Evolutionary conservation across 2,113 vertebrate species (phyloP).

Genomic region (Coregonus clupeaformis): DNA sequence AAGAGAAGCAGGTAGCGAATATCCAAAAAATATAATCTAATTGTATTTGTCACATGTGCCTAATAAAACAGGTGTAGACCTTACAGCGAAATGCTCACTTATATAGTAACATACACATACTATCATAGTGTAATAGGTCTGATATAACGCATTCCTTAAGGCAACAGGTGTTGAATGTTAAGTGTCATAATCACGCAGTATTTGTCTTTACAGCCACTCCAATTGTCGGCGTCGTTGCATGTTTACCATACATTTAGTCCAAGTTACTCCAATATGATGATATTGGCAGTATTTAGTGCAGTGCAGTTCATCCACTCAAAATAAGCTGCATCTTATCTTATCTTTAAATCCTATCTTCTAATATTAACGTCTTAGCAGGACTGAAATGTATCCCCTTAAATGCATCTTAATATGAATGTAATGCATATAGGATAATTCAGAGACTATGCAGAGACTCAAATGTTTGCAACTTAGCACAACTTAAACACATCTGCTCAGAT

Average conservation of each 20-base stretch:
- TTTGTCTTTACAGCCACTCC: neutral
- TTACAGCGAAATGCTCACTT: too few species aligned
- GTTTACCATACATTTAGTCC: neutral
- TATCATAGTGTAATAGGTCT: too few species aligned
- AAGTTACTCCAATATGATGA: neutral
- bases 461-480: conserved; percentile 3
- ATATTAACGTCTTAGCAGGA: neutral
- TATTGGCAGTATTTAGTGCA: neutral
- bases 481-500: conserved; percentile 13
- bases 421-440: conserved; percentile 13
- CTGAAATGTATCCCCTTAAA: conserved; percentile 34
- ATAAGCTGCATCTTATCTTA: conserved; percentile 17
- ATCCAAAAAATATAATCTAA: too few species aligned
- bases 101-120: conserved; percentile 13
- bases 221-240: neutral
- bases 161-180: neutral
- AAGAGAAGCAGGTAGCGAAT: conserved; percentile 2
- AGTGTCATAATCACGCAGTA: neutral
- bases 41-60: too few species aligned
- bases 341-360: conserved; percentile 21
- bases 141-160: neutral
- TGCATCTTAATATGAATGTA: conserved; percentile 18
- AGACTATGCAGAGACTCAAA: conserved; percentile 19
- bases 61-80: too few species aligned
- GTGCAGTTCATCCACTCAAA: neutral